These are phyloP conservation scores for Epinephelus cyanopodus DNA, from an alignment of 2,113 vertebrate species.

Conservation along the genomic window DNA sequence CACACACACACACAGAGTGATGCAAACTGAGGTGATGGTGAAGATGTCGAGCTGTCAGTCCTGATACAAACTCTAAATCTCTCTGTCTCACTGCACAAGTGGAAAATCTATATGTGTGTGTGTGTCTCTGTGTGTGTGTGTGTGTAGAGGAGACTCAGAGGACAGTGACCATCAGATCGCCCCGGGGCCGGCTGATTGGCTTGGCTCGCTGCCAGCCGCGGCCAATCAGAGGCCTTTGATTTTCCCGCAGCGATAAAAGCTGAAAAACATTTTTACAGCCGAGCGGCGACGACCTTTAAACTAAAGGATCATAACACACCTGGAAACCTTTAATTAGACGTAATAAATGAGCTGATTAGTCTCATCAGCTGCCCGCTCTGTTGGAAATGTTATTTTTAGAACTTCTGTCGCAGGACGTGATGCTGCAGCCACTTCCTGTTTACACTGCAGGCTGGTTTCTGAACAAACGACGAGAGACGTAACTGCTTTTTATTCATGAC, in stretches of 20 bases:
- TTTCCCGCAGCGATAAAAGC: slow-evolving; percentile 51
- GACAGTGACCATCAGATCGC: slow-evolving; percentile 48
- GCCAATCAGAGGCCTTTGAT: slow-evolving; percentile 59
- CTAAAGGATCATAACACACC: slow-evolving; percentile 26
- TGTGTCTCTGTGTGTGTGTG: slow-evolving; percentile 33
- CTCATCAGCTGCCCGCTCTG: neutral
- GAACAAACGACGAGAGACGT: neutral
- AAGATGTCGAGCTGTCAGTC: slow-evolving; percentile 16
- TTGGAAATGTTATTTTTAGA: neutral
- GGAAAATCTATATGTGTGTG: slow-evolving; percentile 35
- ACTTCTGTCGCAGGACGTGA: neutral
- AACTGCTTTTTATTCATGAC: neutral
- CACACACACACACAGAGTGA: neutral
- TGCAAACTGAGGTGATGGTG: neutral
- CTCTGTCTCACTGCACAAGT: slow-evolving; percentile 20
- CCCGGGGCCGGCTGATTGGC: slow-evolving; percentile 45
- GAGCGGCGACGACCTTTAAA: slow-evolving; percentile 45
- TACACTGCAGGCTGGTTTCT: neutral
- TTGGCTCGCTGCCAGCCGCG: slow-evolving; percentile 34
- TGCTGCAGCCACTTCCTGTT: slow-evolving; percentile 3
- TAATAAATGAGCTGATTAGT: neutral
- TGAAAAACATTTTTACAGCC: slow-evolving; percentile 30
- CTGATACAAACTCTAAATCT: slow-evolving; percentile 18
- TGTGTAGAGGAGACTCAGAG: slow-evolving; percentile 64
- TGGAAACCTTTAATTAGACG: slow-evolving; percentile 3